phyloP scores from a whole-genome alignment of 92 coral and sea anemone genomes.

The Chrysogorgia sp. region DNA sequence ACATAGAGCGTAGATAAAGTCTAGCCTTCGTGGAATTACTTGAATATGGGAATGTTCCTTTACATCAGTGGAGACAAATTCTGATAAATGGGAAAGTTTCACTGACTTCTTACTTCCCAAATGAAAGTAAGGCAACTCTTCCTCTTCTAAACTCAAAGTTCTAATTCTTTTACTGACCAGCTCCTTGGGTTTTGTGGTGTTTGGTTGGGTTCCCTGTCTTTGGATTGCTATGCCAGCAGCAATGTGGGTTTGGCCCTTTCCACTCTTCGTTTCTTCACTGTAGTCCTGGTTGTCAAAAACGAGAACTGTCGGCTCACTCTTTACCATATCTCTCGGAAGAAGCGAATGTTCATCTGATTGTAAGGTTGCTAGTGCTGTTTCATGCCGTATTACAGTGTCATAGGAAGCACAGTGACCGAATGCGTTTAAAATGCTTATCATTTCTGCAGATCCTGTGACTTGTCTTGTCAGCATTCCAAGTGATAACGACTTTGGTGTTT shows the following conservation, averaged over 20 bases:
- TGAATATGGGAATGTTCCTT: constrained; percentile 8
- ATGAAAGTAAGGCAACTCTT: constrained; percentile 14
- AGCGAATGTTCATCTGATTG: constrained; percentile 16
- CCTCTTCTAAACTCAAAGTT: constrained; percentile 12
- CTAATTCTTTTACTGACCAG: constrained; percentile 26
- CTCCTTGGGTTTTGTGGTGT: neutral
- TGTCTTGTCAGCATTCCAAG: constrained; percentile 32
- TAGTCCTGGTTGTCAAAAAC: constrained; percentile 45
- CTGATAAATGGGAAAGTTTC: constrained; percentile 20
- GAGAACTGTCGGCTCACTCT: constrained; percentile 22
- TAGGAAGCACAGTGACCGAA: constrained; percentile 42
- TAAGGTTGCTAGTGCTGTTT: constrained; percentile 34
- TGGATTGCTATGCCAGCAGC: constrained; percentile 38
- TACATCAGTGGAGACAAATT: constrained; percentile 32
- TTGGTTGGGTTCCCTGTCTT: constrained; percentile 7
- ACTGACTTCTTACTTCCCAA: constrained; percentile 23
- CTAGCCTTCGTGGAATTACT: constrained; percentile 11
- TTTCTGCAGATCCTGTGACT: constrained; percentile 36
- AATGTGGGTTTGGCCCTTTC: constrained; percentile 41
- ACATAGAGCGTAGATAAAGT: constrained; percentile 21
- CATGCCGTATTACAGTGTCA: constrained; percentile 32
- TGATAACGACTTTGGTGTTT: constrained; percentile 38
- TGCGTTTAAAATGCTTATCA: constrained; percentile 29
- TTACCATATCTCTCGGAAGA: constrained; percentile 34
- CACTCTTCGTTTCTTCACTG: constrained; percentile 40